A percentile compares a stretch with the other conserved stretches of the same genome.
phyloP scores from a whole-genome alignment of 2,888 invertebrate genomes.

The Flexamia atlantica region DNA sequence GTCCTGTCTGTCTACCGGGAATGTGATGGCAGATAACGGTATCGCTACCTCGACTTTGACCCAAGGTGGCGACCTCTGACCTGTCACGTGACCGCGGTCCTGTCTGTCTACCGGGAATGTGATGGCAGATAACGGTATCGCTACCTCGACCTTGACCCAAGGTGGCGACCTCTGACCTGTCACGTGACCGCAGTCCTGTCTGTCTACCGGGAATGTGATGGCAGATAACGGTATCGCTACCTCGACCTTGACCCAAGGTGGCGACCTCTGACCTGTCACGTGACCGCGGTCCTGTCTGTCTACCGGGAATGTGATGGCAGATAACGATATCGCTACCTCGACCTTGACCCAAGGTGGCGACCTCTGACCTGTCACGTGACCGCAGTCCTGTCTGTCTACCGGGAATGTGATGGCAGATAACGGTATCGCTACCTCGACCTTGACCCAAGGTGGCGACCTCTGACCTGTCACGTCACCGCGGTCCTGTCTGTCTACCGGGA shows the following conservation, averaged over 20 bases:
- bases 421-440: conserved; percentile 4
- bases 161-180: conserved; percentile 7
- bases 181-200: conserved; percentile 10
- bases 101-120: neutral
- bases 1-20: neutral
- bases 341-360: conserved; percentile 5
- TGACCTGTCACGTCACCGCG: neutral
- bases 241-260: conserved; percentile 5
- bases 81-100: conserved; percentile 3
- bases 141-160: neutral
- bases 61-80: neutral
- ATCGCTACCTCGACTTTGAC: conserved; percentile 12
- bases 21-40: neutral
- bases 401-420: neutral
- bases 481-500: neutral
- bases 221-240: neutral
- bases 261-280: conserved; percentile 16
- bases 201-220: neutral
- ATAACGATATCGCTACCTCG: neutral
- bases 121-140: neutral
- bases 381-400: neutral
- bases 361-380: conserved; percentile 20
- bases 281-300: conserved; percentile 3
- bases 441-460: conserved; percentile 5
- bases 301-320: neutral